Percentiles rank a stretch among this genome's conserved stretches.
These are phyloP conservation scores for Trichoplusia ni DNA, from an alignment of 1,140 invertebrate species.

Conservation along the genomic window DNA sequence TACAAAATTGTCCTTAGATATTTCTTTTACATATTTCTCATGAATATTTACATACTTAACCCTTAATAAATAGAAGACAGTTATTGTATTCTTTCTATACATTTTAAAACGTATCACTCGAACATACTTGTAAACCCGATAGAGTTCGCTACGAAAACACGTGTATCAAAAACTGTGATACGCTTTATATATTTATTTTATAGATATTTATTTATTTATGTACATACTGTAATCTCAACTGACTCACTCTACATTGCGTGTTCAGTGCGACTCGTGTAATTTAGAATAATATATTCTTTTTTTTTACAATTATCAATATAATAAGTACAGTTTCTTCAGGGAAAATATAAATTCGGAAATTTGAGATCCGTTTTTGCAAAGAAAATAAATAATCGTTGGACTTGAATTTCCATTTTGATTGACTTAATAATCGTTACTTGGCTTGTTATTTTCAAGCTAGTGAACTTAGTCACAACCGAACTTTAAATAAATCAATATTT, in stretches of 20 bases:
- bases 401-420: background rate
- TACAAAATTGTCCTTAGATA: conserved; percentile 62
- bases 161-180: conserved; percentile 27
- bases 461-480: too few species aligned
- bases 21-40: conserved; percentile 39
- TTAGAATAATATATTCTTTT: conserved; percentile 28
- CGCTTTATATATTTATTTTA: conserved; percentile 38
- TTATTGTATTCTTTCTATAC: conserved; percentile 37
- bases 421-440: background rate
- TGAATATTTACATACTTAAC: conserved; percentile 63
- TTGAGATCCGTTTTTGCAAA: conserved; percentile 26
- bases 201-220: conserved; percentile 34
- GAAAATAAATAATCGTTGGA: conserved; percentile 4
- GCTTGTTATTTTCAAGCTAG: background rate
- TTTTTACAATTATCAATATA: conserved; percentile 12
- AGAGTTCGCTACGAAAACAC: background rate
- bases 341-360: conserved; percentile 29
- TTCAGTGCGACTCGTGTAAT: conserved; percentile 15
- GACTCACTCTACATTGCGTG: conserved; percentile 15
- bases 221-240: conserved; percentile 39
- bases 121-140: background rate
- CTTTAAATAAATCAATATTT: too few species aligned
- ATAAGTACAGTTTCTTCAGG: conserved; percentile 24
- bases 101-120: conserved; percentile 41
- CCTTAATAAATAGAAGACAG: conserved; percentile 50